Conservation (phyloP, 2,888 invertebrate species). For the Amphipyra berbera region DNA sequence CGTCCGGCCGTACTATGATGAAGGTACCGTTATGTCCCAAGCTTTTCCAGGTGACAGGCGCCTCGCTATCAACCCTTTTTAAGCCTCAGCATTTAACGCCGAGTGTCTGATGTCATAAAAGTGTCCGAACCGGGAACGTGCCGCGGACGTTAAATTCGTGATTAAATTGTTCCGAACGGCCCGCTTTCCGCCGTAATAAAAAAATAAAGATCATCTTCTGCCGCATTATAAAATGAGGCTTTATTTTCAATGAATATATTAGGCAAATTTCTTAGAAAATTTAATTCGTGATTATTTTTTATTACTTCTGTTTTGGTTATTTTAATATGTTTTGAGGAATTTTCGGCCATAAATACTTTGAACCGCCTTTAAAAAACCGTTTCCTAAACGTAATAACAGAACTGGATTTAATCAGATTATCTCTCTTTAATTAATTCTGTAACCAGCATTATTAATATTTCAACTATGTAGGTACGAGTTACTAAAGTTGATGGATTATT, state of each 20-base stretch:
- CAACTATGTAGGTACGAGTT: conserved; percentile 32
- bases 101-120: conserved; percentile 89
- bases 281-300: conserved; percentile 55
- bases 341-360: conserved; percentile 27
- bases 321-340: conserved; percentile 25
- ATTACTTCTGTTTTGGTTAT: conserved; percentile 44
- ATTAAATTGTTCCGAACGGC: conserved; percentile 83
- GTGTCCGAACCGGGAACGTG: conserved; percentile 87
- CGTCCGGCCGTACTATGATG: conserved; percentile 85
- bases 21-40: conserved; percentile 85
- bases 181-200: conserved; percentile 75
- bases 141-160: conserved; percentile 83
- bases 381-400: conserved; percentile 10
- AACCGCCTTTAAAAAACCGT: conserved; percentile 12
- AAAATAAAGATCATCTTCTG: conserved; percentile 75
- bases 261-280: conserved; percentile 61
- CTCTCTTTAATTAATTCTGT: conserved; percentile 8
- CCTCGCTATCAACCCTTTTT: conserved; percentile 88
- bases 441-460: conserved; percentile 12
- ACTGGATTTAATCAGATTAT: conserved; percentile 23
- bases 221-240: conserved; percentile 66
- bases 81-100: conserved; percentile 88
- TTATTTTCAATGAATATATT: conserved; percentile 66
- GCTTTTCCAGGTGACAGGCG: conserved; percentile 88
- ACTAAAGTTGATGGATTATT: conserved; percentile 36